Evolutionary conservation across 2,113 vertebrate species (phyloP), one percentile per base, ranked within the genome.

Genomic region (Brachyhypopomus occidentalis): DNA sequence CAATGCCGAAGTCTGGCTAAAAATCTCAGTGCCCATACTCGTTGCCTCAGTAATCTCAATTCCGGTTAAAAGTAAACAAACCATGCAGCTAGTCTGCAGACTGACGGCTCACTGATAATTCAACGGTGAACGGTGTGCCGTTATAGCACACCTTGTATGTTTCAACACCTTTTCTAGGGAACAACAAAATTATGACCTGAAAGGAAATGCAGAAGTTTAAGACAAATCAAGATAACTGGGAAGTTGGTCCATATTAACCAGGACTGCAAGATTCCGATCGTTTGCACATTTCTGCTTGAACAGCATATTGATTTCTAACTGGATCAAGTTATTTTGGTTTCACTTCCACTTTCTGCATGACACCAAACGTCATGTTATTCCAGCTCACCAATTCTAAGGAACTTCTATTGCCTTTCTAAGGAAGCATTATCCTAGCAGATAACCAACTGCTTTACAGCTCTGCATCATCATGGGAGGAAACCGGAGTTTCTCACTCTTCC

Each of bases 1-100:
- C 36, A 70, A 11, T 16, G 7, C 3, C 30, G 2, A 30, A 23
- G 72, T 66, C 67, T 77, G 14, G 1, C 52, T 23, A 25, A 25
- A 25, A 41, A 4, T 74, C 16, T 3, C n/a, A 38, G 66, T 16
- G 2, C 30, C 27, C 30, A 12, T 14, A 75, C 34, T 59, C 58
- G 1, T 22, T 45, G 36, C 55, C 8, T 56, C 36, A n/a, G 36
- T 79, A 60, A 79, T 22, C 36, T 60, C n/a, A 79, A 58, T 38
- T 71, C 27, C 45, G 66, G 22, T 16, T 27, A 78, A 25, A 70
- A 70, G 36, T 9, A 9, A 16, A 58, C 20, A 27, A 4, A 62
- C 23, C 38, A 20, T 38, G 23, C 20, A 16, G 20, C n/a, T 5
- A 16, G 69, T 27, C 38, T 45, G 16, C 58, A 36, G 4, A 4